Conservation (phyloP, 2,888 invertebrate genomes). For the Busseola fusca region DNA sequence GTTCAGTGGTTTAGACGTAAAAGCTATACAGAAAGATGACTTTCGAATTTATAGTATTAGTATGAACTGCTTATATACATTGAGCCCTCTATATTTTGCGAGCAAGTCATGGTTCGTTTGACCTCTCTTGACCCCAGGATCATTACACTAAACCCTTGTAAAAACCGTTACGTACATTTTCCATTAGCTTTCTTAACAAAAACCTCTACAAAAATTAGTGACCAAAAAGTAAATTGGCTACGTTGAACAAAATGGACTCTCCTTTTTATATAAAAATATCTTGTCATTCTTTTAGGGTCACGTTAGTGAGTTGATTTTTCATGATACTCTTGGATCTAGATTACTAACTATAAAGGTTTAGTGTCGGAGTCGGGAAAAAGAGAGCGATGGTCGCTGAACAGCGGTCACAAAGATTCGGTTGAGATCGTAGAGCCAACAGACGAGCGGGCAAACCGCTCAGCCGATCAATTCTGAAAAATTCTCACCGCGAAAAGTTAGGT, state of each 20-base stretch:
- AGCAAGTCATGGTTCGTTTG: neutral
- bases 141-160: neutral
- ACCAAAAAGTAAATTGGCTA: constrained; percentile 25
- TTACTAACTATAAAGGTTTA: constrained; percentile 53
- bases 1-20: neutral
- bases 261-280: constrained; percentile 13
- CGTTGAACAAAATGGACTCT: constrained; percentile 12
- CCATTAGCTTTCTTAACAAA: constrained; percentile 22
- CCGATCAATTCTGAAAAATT: too few species aligned
- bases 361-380: constrained; percentile 55
- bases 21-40: neutral
- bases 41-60: neutral
- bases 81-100: neutral
- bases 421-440: constrained; percentile 22
- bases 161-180: constrained; percentile 20
- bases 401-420: constrained; percentile 40
- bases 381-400: constrained; percentile 50
- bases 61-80: neutral
- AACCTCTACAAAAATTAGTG: constrained; percentile 19
- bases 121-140: neutral
- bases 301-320: constrained; percentile 48
- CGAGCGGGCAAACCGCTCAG: constrained; percentile 7
- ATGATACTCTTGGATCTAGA: constrained; percentile 53
- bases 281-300: constrained; percentile 30
- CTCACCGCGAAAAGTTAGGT: too few species aligned